Evolutionary conservation across 2,888 invertebrate genomes (phyloP).

Genomic region (Proisotoma minuta): DNA sequence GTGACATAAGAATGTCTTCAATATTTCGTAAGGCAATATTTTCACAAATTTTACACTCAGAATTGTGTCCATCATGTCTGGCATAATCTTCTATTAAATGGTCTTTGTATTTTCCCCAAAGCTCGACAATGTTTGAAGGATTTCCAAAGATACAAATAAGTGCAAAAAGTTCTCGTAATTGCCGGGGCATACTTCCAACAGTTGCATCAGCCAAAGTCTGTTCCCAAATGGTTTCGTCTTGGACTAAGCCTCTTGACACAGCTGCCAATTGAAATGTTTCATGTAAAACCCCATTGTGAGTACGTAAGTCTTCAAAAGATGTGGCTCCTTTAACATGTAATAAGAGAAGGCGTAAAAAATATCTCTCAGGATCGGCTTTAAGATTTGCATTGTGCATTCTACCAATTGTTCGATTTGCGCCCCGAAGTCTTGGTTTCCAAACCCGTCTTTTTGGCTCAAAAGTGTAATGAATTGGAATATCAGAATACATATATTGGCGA

Average conservation of each 20-base stretch:
- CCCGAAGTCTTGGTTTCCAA: background rate
- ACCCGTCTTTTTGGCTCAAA: background rate
- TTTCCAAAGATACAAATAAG: constrained; percentile 2
- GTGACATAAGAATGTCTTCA: constrained; percentile 2
- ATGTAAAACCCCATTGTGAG: background rate
- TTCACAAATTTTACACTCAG: background rate
- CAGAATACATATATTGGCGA: constrained; percentile 31
- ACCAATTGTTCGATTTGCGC: background rate
- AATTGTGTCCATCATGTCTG: background rate
- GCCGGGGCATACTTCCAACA: background rate
- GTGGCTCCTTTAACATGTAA: constrained; percentile 45
- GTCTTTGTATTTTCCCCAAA: constrained; percentile 1
- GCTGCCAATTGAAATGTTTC: background rate
- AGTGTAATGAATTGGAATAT: constrained; percentile 40
- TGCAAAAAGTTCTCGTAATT: constrained; percentile 12
- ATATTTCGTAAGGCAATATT: constrained; percentile 21
- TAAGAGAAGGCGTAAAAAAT: constrained; percentile 45
- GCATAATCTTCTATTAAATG: constrained; percentile 7
- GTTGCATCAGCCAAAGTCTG: background rate
- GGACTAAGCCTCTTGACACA: background rate
- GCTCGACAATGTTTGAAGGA: background rate
- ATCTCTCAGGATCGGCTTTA: constrained; percentile 44
- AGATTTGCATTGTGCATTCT: constrained; percentile 2
- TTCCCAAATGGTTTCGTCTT: background rate
- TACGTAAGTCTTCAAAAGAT: constrained; percentile 47